Conservation (phyloP, 1,140 invertebrate genomes). For the Campoletis sonorensis region DNA sequence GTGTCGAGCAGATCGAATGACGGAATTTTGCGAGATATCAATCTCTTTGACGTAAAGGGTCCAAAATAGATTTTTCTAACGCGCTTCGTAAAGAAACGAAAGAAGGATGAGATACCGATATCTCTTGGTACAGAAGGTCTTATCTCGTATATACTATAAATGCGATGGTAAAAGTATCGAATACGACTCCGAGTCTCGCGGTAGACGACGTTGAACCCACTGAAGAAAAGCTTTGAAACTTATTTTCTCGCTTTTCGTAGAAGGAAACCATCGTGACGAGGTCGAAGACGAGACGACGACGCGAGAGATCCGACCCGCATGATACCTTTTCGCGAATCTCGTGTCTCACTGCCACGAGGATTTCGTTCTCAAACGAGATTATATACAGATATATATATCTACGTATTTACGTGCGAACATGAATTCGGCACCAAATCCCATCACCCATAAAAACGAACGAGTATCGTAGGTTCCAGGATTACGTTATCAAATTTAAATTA, state of each 20-base stretch:
- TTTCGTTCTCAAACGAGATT: neutral
- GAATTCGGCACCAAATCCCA: neutral
- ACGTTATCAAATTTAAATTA: too few species aligned
- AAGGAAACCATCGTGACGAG: neutral
- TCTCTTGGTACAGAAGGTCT: neutral
- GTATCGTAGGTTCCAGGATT: too few species aligned
- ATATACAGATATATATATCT: neutral
- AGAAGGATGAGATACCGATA: neutral
- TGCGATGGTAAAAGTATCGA: neutral
- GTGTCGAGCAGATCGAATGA: neutral
- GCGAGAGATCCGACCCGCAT: neutral
- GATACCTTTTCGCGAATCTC: slow-evolving; percentile 3
- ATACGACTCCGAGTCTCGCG: neutral
- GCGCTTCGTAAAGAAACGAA: neutral
- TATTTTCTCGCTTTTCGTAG: neutral
- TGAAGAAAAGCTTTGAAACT: slow-evolving; percentile 14
- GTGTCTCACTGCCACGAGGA: neutral
- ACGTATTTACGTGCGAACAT: neutral
- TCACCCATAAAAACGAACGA: neutral
- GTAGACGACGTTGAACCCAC: neutral
- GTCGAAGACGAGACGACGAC: neutral
- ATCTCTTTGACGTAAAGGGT: neutral
- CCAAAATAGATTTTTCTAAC: neutral
- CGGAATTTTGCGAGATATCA: neutral
- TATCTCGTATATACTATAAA: neutral